phyloP scores from a whole-genome alignment of 2,797 vertebrate genomes.

The Peromyscus eremicus region DNA sequence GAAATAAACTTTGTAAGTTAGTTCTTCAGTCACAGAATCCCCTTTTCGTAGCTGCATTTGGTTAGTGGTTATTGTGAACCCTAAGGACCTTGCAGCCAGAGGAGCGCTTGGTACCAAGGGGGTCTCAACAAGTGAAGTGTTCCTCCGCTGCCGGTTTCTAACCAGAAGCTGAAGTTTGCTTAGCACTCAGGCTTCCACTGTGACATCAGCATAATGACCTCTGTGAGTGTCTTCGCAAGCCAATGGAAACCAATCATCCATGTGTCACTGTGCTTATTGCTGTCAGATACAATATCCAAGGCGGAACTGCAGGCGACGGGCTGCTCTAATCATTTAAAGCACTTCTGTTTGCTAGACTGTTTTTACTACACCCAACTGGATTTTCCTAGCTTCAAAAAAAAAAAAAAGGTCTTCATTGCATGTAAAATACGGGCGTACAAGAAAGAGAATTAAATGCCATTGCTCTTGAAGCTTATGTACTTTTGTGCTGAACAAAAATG shows the following conservation, averaged over 20 bases:
- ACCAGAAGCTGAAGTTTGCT: neutral
- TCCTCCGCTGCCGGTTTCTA: neutral
- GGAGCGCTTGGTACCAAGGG: neutral
- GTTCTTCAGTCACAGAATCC: neutral
- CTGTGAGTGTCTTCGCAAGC: neutral
- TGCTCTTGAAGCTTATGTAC: neutral
- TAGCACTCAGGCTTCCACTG: neutral
- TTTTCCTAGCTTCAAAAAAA: neutral
- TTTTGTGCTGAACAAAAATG: neutral
- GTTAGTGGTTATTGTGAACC: no score
- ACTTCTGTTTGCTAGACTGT: neutral
- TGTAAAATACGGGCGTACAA: neutral
- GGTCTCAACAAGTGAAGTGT: neutral
- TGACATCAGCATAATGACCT: neutral
- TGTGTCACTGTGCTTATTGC: neutral
- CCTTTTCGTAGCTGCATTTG: neutral
- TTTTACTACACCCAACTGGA: neutral
- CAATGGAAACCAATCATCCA: neutral
- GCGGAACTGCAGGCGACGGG: neutral
- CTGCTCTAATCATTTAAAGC: neutral
- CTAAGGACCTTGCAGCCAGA: neutral
- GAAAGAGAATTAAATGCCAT: neutral
- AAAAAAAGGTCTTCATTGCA: neutral
- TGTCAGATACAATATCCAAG: neutral
- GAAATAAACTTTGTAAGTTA: conserved; percentile 40